Base-by-base conservation (phyloP, 1,140 invertebrate species). In the Hycleus phaleratus region DNA sequence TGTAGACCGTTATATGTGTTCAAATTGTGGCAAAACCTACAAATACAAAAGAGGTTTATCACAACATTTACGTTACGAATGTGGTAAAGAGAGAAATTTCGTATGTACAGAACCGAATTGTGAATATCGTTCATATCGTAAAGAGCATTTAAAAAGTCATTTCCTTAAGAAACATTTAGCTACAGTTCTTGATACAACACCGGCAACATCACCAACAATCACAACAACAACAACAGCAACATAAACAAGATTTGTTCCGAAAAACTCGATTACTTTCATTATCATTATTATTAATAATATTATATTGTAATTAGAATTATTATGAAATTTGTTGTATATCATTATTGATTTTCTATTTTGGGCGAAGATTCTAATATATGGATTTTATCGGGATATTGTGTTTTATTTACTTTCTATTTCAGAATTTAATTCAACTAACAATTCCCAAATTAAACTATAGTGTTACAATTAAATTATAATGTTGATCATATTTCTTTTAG, bases 1-100 rank as follows among this genome's bases (percentile, higher is more conserved):
- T 53, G 42, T 56, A 25, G 11, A 26, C 48, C 59, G 60, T 42
- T 72, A 64, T 48, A 12, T 25, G 45, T 66, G 65, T 54, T 18
- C 38, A 3, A 61, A 60, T 26, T 66, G 65, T 46, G 43, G 46
- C 24, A 48, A 55, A 38, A 56, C 46, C 12, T 66, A 66, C 47
- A 66, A 64, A 54, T 46, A 55, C 1, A 55, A 55, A 47, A 32
- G 52, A 32, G 45, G 47, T 46, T 18, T 55, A n/a, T 39, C 45
- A 12, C 52, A 38, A 24, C 52, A 55, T 54, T 63, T 75, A 7
- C 75, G 74, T 0, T 78, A 77, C 51, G 78, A 78, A 59, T 80
- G 79, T 57, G 78, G 77, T 6, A 78, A 78, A 65, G 73, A 76
- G 49, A 78, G 78, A 2, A 75, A 73, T 68, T 79, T 77, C 59